Percentiles rank a stretch among this genome's conserved stretches.
Conservation (phyloP, 2,888 invertebrate species). For the Drosophila infuscata region DNA sequence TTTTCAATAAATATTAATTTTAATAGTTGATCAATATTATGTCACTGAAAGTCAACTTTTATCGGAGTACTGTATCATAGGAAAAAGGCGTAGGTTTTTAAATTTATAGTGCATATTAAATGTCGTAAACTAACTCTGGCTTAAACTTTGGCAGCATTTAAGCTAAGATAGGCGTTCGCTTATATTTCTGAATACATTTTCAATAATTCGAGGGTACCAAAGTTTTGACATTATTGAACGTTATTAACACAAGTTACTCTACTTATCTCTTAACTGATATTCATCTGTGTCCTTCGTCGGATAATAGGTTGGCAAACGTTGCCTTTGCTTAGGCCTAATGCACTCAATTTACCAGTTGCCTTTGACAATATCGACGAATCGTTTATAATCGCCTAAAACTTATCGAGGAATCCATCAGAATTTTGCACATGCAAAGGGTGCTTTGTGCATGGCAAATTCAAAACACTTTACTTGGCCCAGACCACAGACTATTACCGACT, state of each 20-base stretch:
- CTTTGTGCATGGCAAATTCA: slow-evolving; percentile 66
- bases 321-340: slow-evolving; percentile 21
- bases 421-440: slow-evolving; percentile 40
- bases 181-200: not conserved
- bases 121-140: not conserved
- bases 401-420: slow-evolving; percentile 66
- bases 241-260: not conserved
- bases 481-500: slow-evolving; percentile 41
- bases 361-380: slow-evolving; percentile 45
- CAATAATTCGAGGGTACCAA: not conserved
- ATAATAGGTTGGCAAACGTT: slow-evolving; percentile 11
- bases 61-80: not conserved
- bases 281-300: slow-evolving; percentile 1
- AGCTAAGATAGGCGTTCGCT: not conserved
- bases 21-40: too few species aligned
- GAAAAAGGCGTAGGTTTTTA: too few species aligned
- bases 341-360: slow-evolving; percentile 57
- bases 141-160: not conserved
- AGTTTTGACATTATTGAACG: not conserved
- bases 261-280: slow-evolving; percentile 7
- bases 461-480: slow-evolving; percentile 50
- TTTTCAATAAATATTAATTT: too few species aligned
- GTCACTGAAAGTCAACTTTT: too few species aligned
- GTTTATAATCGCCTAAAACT: slow-evolving; percentile 53
- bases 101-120: not conserved